Evolutionary conservation across 2,797 vertebrate species (phyloP).

Genomic region (Numenius phaeopus): DNA sequence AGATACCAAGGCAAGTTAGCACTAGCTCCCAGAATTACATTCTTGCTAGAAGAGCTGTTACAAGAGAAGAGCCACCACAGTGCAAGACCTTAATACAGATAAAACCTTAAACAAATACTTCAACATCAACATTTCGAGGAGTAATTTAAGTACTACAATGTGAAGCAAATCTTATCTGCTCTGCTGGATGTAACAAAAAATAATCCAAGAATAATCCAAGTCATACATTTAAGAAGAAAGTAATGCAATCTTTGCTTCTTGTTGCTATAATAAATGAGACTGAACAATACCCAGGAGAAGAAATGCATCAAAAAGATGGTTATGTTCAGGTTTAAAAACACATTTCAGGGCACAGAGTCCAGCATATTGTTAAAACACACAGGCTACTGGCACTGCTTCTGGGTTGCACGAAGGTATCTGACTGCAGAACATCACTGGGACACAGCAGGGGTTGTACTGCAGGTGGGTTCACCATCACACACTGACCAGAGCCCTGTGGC

Average conservation of each 20-base stretch:
- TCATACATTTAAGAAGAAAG: slow-evolving; percentile 18
- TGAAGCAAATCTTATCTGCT: slow-evolving; percentile 46
- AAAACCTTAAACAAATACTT: slow-evolving; percentile 61
- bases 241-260: not conserved
- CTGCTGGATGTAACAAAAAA: slow-evolving; percentile 41
- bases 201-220: slow-evolving; percentile 60
- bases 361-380: not conserved
- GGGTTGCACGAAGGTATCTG: not conserved
- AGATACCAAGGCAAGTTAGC: not conserved
- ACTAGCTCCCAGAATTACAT: not conserved
- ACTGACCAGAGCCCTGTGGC: not conserved
- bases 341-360: not conserved
- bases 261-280: slow-evolving; percentile 19
- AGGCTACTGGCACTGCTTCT: not conserved
- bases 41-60: slow-evolving; percentile 48
- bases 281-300: not conserved
- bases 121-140: slow-evolving; percentile 39
- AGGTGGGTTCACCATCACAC: not conserved
- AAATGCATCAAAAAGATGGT: not conserved
- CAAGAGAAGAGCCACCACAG: slow-evolving; percentile 21
- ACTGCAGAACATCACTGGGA: too few relatives aligned
- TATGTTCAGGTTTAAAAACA: not conserved
- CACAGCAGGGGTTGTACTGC: too few relatives aligned
- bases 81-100: slow-evolving; percentile 39
- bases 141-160: slow-evolving; percentile 36